Conservation (phyloP, 2,888 invertebrate genomes). For the Pseudanteris insignis region DNA sequence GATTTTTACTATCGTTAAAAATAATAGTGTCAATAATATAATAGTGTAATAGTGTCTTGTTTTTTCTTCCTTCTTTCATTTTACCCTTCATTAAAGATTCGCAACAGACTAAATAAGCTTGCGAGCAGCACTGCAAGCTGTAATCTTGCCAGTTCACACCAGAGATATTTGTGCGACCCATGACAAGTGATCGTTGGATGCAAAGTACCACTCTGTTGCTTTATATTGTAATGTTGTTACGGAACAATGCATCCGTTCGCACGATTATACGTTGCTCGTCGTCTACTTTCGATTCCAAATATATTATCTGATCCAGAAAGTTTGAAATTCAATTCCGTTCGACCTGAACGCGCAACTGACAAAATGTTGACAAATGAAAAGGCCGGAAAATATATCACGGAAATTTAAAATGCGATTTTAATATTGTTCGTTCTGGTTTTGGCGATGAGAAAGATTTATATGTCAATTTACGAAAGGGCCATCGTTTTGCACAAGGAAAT, state of each 20-base stretch:
- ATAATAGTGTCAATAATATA: too few species aligned
- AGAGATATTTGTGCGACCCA: slow-evolving; percentile 42
- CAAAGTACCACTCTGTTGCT: slow-evolving; percentile 21
- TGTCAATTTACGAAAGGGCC: too few species aligned
- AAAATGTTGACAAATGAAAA: slow-evolving; percentile 16
- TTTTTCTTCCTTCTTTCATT: too few species aligned
- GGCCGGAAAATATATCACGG: slow-evolving; percentile 2
- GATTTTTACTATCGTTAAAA: too few species aligned
- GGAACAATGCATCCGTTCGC: slow-evolving; percentile 56
- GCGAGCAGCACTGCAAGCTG: too few species aligned
- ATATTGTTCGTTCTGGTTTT: not conserved
- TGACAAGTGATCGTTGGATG: slow-evolving; percentile 30
- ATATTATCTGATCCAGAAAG: slow-evolving; percentile 30
- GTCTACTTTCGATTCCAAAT: slow-evolving; percentile 27
- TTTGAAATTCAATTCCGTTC: slow-evolving; percentile 40
- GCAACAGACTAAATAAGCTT: not conserved
- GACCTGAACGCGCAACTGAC: slow-evolving; percentile 6
- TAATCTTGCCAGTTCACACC: slow-evolving; percentile 48
- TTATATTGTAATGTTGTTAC: slow-evolving; percentile 57
- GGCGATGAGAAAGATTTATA: too few species aligned
- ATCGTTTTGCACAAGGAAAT: too few species aligned
- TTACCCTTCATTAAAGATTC: not conserved
- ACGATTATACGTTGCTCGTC: slow-evolving; percentile 55
- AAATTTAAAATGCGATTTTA: slow-evolving; percentile 8
- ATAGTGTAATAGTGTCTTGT: too few species aligned